These are phyloP conservation scores for Passer domesticus DNA, from an alignment of 2,113 vertebrate species.

Conservation along the genomic window DNA sequence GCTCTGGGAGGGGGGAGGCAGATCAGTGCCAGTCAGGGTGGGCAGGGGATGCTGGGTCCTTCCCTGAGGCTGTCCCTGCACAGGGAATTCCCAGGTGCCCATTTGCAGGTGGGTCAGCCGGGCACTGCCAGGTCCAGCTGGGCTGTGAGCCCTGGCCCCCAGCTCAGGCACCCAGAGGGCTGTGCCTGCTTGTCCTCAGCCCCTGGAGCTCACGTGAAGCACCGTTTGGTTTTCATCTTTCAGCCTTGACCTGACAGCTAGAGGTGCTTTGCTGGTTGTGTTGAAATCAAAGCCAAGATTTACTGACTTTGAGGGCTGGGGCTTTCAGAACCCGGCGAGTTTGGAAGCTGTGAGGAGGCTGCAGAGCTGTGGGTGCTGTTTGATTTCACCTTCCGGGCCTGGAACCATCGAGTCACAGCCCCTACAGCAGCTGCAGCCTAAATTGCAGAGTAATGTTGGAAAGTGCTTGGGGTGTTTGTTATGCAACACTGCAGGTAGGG, in stretches of 20 bases:
- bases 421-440: neutral
- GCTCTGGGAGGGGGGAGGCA: fast-evolving
- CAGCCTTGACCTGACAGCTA: neutral
- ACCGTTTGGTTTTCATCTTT: neutral
- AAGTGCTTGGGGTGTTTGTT: neutral
- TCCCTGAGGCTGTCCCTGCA: neutral
- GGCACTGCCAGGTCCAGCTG: neutral
- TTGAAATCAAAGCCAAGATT: neutral
- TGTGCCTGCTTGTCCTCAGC: neutral
- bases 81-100: neutral
- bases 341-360: neutral
- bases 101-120: neutral
- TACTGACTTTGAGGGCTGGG: neutral
- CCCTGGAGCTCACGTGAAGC: fast-evolving
- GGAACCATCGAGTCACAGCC: neutral
- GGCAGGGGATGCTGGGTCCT: neutral
- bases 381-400: neutral
- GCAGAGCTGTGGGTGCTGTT: neutral
- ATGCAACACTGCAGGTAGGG: neutral
- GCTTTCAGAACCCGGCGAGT: neutral
- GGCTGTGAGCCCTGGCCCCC: neutral
- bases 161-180: too few relatives aligned
- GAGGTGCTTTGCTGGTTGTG: neutral
- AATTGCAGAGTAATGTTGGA: neutral
- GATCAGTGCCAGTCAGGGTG: neutral